phyloP scores from a whole-genome alignment of 2,113 vertebrate genomes.

The Gopherus flavomarginatus region DNA sequence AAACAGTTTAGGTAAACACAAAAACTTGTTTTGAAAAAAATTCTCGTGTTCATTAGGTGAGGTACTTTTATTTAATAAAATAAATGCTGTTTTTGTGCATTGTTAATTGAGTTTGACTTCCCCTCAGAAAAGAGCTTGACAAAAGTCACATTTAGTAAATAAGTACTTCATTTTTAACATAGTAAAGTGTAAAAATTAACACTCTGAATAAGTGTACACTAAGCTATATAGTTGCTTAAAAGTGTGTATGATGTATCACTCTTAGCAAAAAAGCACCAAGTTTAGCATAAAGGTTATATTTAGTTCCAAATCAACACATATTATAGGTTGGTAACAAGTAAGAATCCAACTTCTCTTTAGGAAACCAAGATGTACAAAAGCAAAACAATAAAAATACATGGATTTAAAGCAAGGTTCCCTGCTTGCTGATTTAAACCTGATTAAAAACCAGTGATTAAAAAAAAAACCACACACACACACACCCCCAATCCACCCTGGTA shows the following conservation, averaged over 20 bases:
- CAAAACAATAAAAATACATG: background rate
- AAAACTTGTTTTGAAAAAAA: too few relatives aligned
- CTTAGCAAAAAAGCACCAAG: background rate
- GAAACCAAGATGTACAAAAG: background rate
- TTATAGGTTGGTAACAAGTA: background rate
- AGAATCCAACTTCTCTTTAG: background rate
- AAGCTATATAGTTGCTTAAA: background rate
- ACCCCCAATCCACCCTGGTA: too few relatives aligned
- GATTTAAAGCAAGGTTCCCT: background rate
- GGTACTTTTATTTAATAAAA: background rate
- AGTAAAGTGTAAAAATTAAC: too few relatives aligned
- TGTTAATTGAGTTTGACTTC: background rate
- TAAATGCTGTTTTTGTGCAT: background rate
- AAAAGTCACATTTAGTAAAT: background rate
- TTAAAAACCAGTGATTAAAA: background rate
- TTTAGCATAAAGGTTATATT: background rate
- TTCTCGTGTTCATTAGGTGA: too few relatives aligned
- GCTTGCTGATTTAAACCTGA: background rate
- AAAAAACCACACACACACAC: too few relatives aligned
- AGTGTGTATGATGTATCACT: background rate
- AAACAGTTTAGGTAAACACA: too few relatives aligned
- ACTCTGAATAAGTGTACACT: background rate
- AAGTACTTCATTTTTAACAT: too few relatives aligned
- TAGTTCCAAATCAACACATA: background rate
- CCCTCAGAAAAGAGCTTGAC: background rate